Evolutionary conservation across 2,888 invertebrate species (phyloP), one percentile per base, ranked within the genome.

Genomic region (Tromatobia lineatoria): DNA sequence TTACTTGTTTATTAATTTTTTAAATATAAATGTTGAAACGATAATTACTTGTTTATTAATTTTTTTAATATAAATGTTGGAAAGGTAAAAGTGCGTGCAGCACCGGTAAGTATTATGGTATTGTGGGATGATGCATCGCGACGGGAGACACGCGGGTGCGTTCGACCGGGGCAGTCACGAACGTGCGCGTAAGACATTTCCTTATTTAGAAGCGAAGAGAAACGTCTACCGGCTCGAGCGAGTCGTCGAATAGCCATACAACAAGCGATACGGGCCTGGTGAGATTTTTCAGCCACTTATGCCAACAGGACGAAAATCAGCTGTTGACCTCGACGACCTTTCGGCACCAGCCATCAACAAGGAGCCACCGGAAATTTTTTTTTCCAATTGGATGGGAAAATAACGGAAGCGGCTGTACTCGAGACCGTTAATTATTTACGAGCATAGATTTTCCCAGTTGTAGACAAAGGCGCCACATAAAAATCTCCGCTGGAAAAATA

Each of bases 151-250:
- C 69, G 59, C 66, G 59, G 73, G 59, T 67, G 80, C 70, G 76
- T 67, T 66, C 82, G 74, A 80, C 70, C 80, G 83, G 82, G 71
- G 84, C 83, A 87, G 85, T 81, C 78, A 70, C 80, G 77, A 81
- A 50, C 79, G 85, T 87, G 83, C 82, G 88, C 89, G 88, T 89
- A 88, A 90, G 11, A 88, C 88, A 90, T 90, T 91, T 89, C 91
- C 91, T 91, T 91, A 91, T 91, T 91, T 91, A 90, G 91, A 89
- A 88, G 74, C 83, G 81, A 64, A 52, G 82, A 82, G 82, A 82
- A 86, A 85, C 81, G 82, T 69, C 61, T 20, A 29, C 57, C 52
- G 38, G 8, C 50, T 47, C 34, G 23, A 50, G 61, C 42, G 23
- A 23, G 42, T 25, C 20, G 11, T 29, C 18, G 47, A 61, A 15